Base-by-base conservation (phyloP, 2,888 invertebrate species). In the Hypselothyrea guttata region DNA sequence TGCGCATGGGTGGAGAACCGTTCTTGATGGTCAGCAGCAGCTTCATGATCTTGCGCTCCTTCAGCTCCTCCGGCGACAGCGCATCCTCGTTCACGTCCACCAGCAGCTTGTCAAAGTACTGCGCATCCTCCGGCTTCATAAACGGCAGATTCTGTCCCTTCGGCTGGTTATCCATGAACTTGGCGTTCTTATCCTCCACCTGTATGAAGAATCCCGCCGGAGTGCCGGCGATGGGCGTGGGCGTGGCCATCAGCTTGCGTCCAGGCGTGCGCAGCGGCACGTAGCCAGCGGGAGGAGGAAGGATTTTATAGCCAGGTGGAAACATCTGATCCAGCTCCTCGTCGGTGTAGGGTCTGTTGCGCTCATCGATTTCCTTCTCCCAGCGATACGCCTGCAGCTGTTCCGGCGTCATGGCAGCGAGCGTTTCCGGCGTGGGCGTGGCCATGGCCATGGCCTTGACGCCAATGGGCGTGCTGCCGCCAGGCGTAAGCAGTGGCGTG, bases 1-100 rank as follows among this genome's bases (percentile, higher is more conserved):
- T 99, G 71, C 99, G 93, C 98, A 99, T 99, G 0, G 99, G 99
- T 9, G 99, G 99, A 0, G 99, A 99, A 15, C 99, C 99, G 87
- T 99, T 99, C 92, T 99, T 99, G 61, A 99, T 99, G 90, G 99
- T 99, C 54, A 99, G 91, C 76, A 99, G 90, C 7, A 99, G 92
- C 88, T 98, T 98, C 99, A 99, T 99, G 45, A 99, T 99, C 91
- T 99, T 99, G 38, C 99, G 92, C 90, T 99, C 99, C 88, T 98
- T 99, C 73, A 97, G 95, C 89, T 99, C 99, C 85, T 99, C 99
- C 0, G 98, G 97, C 47, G 96, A 95, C 33, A 99, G 92, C 0
- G 95, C 91, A 86, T 98, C 98, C 91, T 99, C 99, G 90, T 99
- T 99, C 22, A 99, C 98, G 88, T 99, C 99, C 51, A 98, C 94